Base-by-base conservation (phyloP, 1,140 invertebrate genomes). In the Camponotus vicinus region DNA sequence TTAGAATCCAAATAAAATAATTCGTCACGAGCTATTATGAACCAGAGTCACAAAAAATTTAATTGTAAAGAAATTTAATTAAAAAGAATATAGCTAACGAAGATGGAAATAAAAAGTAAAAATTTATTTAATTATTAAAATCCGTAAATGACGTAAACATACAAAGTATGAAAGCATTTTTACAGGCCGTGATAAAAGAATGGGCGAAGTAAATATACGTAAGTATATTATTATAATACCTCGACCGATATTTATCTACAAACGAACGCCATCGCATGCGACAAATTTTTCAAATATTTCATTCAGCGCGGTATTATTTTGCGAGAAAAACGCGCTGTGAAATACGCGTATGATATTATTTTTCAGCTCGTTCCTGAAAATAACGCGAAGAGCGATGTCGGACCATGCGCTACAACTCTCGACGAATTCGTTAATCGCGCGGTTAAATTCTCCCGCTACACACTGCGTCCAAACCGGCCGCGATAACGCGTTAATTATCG, bases 401-500 rank as follows among this genome's bases (percentile, higher is more conserved):
- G 52, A 13, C 27, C 79, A 37, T 34, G 79, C 79, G 40, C 57
- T 61, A 61, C 69, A 83, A 83, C 69, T 83, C 69, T 61, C 79
- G 18, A 69, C 55, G 69, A 89, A 89, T 89, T 89, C 85, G 88
- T 89, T 89, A 89, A 89, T 89, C 88, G 88, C 88, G 82, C 88
- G 85, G 88, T 89, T 89, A 89, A 89, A 89, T 89, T 89, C 86
- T 71, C 71, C 80, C 71, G 40, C 34, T 80, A 69, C 40, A 42
- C 66, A 61, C 34, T 15, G 49, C 49, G 49, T 52, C 49, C 49
- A 52, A 42, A 69, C 57, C 67, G 80, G 73, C 86, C 86, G 88
- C 89, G 88, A 90, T 90, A 90, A 90, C 89, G 89, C 88, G 89
- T 90, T 90, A 90, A 90, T 90, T 90, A 90, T 90, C 86, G 82